A percentile compares a stretch with the other conserved stretches of the same genome.
Conservation (phyloP, 2,113 vertebrate genomes). For the Aramus guarauna region DNA sequence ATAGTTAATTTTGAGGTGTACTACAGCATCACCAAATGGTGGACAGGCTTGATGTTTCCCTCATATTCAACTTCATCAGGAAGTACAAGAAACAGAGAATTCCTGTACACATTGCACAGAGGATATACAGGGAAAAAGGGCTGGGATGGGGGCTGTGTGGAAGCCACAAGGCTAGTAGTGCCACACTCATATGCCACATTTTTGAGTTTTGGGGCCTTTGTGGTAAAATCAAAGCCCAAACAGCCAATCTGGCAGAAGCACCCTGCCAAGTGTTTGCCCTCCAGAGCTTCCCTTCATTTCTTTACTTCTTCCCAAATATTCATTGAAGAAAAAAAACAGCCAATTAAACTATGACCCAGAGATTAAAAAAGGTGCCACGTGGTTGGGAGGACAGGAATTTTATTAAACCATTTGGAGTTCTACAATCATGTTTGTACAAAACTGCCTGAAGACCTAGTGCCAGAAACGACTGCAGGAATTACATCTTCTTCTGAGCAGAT, state of each 20-base stretch:
- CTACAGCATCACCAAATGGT: background rate
- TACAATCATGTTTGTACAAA: background rate
- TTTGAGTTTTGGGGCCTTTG: background rate
- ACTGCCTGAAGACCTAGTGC: background rate
- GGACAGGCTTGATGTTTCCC: background rate
- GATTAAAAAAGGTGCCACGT: background rate
- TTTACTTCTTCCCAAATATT: background rate
- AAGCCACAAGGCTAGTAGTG: background rate
- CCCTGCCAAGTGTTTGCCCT: background rate
- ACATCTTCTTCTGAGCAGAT: background rate
- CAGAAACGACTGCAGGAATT: background rate
- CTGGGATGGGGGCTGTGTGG: background rate
- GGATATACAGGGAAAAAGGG: background rate
- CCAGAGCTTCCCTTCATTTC: background rate
- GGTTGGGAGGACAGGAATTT: background rate
- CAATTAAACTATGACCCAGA: background rate
- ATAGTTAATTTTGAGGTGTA: background rate
- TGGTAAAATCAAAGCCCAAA: background rate
- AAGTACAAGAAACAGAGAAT: background rate
- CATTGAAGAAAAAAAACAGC: background rate
- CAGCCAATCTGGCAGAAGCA: background rate
- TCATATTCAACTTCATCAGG: background rate
- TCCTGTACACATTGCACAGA: background rate
- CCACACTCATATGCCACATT: fast-evolving
- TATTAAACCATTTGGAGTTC: background rate